Conservation (phyloP, 2,113 vertebrate genomes). For the Orientallactaga bullata region DNA sequence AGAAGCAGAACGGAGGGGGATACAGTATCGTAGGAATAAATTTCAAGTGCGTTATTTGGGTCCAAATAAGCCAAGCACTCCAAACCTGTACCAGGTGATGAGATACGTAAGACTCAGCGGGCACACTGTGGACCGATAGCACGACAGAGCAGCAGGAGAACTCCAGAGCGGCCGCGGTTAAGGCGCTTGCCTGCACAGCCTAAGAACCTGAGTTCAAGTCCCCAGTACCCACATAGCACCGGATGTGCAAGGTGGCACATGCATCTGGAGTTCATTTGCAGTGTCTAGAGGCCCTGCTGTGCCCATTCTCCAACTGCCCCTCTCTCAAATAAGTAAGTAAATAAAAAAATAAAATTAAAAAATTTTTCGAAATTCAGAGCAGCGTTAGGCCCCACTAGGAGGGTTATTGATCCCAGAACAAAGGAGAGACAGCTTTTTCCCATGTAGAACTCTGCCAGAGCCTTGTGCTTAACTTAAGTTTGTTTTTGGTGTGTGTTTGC, state of each 20-base stretch:
- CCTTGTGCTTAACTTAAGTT: not conserved
- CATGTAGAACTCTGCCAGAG: not conserved
- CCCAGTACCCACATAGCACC: no score
- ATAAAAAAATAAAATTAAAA: not conserved
- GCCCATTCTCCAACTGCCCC: no score
- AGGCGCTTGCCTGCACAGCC: no score
- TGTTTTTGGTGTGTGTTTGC: no score
- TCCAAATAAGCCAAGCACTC: not conserved
- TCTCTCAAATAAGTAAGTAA: no score
- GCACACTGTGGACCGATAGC: accelerated
- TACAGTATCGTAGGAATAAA: not conserved
- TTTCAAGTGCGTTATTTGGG: not conserved
- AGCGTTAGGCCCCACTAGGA: not conserved
- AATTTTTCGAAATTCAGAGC: not conserved
- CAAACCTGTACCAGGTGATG: not conserved
- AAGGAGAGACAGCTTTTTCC: not conserved
- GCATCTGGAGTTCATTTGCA: no score
- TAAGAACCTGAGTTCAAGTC: no score
- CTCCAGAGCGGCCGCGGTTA: not conserved
- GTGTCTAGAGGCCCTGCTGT: no score
- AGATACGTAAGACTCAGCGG: accelerated
- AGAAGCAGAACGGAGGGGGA: not conserved
- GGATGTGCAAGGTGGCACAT: no score
- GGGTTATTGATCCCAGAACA: not conserved
- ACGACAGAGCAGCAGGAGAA: not conserved